These are phyloP conservation scores for Thunnus albacares DNA, from an alignment of 2,797 vertebrate genomes.

Conservation along the genomic window DNA sequence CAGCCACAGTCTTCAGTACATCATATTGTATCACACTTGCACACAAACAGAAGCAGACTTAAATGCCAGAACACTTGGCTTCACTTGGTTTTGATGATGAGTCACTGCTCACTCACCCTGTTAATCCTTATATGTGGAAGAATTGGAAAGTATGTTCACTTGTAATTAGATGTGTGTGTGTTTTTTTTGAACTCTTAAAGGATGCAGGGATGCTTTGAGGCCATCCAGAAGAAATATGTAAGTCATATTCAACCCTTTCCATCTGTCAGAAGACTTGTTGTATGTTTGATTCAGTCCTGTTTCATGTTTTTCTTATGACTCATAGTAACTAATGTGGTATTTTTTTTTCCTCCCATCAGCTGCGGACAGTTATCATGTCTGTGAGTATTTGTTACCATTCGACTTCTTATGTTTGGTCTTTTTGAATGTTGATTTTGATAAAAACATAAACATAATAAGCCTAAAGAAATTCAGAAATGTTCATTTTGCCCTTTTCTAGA, in stretches of 20 bases:
- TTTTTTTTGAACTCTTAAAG: conserved; percentile 79
- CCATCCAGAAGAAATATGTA: conserved; percentile 96
- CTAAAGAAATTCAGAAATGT: conserved; percentile 25
- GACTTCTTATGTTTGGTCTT: not conserved
- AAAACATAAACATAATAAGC: not conserved
- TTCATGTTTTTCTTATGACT: conserved; percentile 38
- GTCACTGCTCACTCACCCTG: not conserved
- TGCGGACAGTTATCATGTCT: conserved; percentile 91
- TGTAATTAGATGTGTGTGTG: not conserved
- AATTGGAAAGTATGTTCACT: not conserved
- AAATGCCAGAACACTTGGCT: not conserved
- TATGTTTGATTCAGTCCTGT: not conserved
- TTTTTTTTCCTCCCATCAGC: conserved; percentile 80
- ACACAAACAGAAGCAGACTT: not conserved
- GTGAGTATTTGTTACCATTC: conserved; percentile 87
- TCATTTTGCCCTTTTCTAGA: conserved; percentile 81
- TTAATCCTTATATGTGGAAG: not conserved
- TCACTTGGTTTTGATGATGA: conserved; percentile 4
- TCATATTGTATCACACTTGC: not conserved
- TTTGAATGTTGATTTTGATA: not conserved
- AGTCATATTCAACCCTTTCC: conserved; percentile 77
- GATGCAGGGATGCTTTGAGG: conserved; percentile 97
- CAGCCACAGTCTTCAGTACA: not conserved
- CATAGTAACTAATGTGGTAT: not conserved
- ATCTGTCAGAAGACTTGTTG: conserved; percentile 1